Conservation (phyloP, 2,113 vertebrate species). For the Heterochromis multidens region DNA sequence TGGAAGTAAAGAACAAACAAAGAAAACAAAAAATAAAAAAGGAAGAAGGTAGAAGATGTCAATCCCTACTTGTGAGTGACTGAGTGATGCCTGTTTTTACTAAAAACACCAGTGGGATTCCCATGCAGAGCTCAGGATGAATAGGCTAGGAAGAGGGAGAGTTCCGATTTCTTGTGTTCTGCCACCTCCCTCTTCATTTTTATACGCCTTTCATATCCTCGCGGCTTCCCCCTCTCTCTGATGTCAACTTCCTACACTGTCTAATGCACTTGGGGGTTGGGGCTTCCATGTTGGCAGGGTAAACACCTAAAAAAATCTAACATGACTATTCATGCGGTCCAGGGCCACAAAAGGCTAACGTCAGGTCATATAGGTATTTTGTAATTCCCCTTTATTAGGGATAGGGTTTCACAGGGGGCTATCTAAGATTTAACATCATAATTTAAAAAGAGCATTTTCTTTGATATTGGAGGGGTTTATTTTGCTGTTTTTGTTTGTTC, state of each 20-base stretch:
- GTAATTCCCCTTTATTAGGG: no score
- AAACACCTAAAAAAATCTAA: neutral
- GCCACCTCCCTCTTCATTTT: neutral
- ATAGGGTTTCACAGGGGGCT: neutral
- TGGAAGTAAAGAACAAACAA: neutral
- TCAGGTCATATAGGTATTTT: no score
- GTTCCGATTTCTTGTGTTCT: neutral
- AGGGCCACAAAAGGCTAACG: neutral
- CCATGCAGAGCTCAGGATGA: constrained; percentile 12
- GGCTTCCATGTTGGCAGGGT: neutral
- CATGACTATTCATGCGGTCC: neutral
- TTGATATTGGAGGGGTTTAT: neutral
- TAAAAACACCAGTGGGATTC: constrained; percentile 35
- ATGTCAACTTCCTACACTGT: constrained; percentile 9
- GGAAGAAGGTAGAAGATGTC: constrained; percentile 1
- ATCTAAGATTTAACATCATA: neutral
- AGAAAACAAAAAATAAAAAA: neutral
- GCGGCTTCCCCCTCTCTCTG: neutral
- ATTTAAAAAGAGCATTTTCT: neutral
- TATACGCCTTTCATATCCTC: neutral
- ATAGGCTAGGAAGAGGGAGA: neutral
- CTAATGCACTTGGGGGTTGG: neutral
- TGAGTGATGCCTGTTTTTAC: constrained; percentile 43
- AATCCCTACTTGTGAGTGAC: neutral
- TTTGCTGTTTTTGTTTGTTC: neutral